Base-by-base conservation (phyloP, 2,113 vertebrate species). In the Tenrec ecaudatus region DNA sequence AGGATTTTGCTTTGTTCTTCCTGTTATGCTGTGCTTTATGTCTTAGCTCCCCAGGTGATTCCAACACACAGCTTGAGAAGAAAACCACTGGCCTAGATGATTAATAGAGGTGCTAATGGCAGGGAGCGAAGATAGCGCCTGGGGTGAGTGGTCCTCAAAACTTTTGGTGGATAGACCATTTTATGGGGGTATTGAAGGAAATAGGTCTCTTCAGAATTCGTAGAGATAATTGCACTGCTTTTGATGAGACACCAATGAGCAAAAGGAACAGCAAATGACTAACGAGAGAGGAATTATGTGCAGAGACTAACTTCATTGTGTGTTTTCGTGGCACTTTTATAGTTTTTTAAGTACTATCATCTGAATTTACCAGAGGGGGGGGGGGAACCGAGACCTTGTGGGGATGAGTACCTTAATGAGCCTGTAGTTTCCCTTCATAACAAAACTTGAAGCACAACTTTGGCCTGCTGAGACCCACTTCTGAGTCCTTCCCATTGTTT, bases 31-130 rank as follows among this genome's bases (percentile, higher is more conserved):
- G 38, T 95, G n/a, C 80, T 91, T 89, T 69, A 10, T 89, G 31
- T 88, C 79, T 86, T 27, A 23, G 33, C 17, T 96, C 93, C 79
- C 79, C 57, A 60, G 76, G 83, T 94, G 76, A 92, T 83, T 93
- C 86, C 95, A 94, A 94, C 81, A 90, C 83, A 95, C 80, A 92
- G 6, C 40, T 90, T 68, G 58, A 96, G 91, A 86, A 90, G 88
- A 94, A 95, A 95, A 92, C 66, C 71, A 93, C 40, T 96, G 96
- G 90, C 80, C 96, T 96, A 93, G 80, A 96, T 96, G 95, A 97
- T 95, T 96, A 96, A 96, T 94, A 92, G 88, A 85, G 40, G 58
- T 90, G 76, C 71, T 96, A 96, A 92, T 93, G 82, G 66, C 93
- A 27, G 40, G 31, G 43, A 94, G 68, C 58, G 17, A 38, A 62